Percentiles rank a stretch among this genome's conserved stretches.
These are phyloP conservation scores for Gnathonemus longibarbis DNA, from an alignment of 2,113 vertebrate genomes.

Conservation along the genomic window DNA sequence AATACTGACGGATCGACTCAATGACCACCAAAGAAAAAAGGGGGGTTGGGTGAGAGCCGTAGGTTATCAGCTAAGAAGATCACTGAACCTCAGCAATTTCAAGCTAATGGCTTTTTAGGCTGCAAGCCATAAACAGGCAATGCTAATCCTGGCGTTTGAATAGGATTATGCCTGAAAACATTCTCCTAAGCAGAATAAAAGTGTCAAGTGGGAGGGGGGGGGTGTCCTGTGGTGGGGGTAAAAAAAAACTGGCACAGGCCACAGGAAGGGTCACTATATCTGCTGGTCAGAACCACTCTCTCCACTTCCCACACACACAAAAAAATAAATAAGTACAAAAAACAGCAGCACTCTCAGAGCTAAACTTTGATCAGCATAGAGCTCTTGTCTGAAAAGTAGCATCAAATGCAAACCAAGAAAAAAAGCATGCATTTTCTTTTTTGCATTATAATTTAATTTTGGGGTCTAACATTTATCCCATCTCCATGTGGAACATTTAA, in stretches of 20 bases:
- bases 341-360: background rate
- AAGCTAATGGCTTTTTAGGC: slow-evolving; percentile 58
- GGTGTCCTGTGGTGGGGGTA: slow-evolving; percentile 18
- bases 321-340: background rate
- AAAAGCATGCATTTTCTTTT: background rate
- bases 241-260: background rate
- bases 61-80: slow-evolving; percentile 56
- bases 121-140: slow-evolving; percentile 43
- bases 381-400: background rate
- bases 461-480: background rate
- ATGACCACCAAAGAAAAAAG: slow-evolving; percentile 25
- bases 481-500: background rate
- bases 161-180: slow-evolving; percentile 57
- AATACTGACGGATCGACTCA: slow-evolving; percentile 16
- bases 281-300: background rate
- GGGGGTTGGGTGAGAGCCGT: slow-evolving; percentile 22
- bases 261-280: slow-evolving; percentile 26
- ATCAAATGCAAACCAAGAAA: background rate
- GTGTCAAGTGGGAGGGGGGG: slow-evolving; percentile 50
- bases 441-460: background rate
- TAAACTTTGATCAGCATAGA: background rate
- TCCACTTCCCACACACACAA: background rate
- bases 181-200: slow-evolving; percentile 59
- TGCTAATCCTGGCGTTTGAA: slow-evolving; percentile 50
- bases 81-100: slow-evolving; percentile 50